A percentile compares a stretch with the other conserved stretches of the same genome.
Conservation (phyloP, 2,113 vertebrate genomes). For the Poeciliopsis retropinna region DNA sequence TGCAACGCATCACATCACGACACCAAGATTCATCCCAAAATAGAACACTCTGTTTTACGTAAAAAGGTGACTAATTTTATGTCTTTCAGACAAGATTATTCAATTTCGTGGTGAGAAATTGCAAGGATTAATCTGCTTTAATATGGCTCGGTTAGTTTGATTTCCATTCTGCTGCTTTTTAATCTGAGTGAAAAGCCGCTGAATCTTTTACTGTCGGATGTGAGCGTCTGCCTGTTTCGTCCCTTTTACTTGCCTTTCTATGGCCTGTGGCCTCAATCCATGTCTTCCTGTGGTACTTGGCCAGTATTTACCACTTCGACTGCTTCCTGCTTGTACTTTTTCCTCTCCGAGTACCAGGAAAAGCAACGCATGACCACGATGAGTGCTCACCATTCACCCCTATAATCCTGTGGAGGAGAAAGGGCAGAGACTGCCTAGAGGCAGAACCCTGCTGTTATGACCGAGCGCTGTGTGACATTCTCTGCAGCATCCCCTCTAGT, state of each 20-base stretch:
- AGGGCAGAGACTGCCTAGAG: constrained; percentile 55
- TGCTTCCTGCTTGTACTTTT: constrained; percentile 36
- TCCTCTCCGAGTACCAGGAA: constrained; percentile 20
- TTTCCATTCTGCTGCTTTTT: constrained; percentile 36
- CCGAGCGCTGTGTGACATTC: constrained; percentile 57
- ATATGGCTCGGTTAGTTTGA: constrained; percentile 37
- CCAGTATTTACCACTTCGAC: constrained; percentile 44
- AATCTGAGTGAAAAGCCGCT: constrained; percentile 24
- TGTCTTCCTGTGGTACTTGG: constrained; percentile 47
- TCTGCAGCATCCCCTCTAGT: constrained; percentile 57
- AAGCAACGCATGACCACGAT: constrained; percentile 47
- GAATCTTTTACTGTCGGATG: constrained; percentile 53
- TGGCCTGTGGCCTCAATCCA: constrained; percentile 34
- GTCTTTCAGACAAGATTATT: constrained; percentile 55
- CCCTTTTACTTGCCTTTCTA: constrained; percentile 26
- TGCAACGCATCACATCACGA: constrained; percentile 30
- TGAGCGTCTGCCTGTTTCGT: constrained; percentile 52
- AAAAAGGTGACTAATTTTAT: constrained; percentile 57
- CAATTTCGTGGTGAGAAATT: constrained; percentile 34
- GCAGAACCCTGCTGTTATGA: constrained; percentile 58
- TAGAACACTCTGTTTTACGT: constrained; percentile 40
- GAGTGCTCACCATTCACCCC: constrained; percentile 51
- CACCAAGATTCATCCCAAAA: constrained; percentile 43
- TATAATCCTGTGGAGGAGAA: constrained; percentile 61
- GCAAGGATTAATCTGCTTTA: constrained; percentile 43